phyloP scores from a whole-genome alignment of 2,797 vertebrate genomes.

The Malacoraja senta region DNA sequence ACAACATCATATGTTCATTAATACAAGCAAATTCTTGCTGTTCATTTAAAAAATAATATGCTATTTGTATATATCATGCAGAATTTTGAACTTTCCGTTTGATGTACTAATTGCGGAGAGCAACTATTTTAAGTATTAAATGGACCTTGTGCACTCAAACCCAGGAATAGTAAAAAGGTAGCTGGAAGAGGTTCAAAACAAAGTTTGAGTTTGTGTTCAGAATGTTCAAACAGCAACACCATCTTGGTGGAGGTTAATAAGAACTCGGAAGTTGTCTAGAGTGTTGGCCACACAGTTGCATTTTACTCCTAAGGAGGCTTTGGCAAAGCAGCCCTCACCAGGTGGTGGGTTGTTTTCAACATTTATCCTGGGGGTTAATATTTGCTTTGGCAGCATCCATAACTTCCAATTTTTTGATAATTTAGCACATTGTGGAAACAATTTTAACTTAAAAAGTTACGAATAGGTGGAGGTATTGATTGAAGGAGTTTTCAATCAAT shows the following conservation, averaged over 20 bases:
- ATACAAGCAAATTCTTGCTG: neutral
- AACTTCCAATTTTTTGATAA: neutral
- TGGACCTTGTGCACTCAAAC: neutral
- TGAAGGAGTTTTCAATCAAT: no score
- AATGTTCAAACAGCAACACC: neutral
- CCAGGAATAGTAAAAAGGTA: neutral
- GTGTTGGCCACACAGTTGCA: neutral
- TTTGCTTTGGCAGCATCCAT: neutral
- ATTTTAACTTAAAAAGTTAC: neutral
- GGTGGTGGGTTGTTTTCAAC: neutral
- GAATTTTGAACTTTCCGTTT: no score
- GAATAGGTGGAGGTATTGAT: neutral
- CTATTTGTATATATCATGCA: neutral
- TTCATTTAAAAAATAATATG: constrained; percentile 9
- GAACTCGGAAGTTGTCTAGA: neutral
- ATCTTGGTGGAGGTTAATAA: neutral
- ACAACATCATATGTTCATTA: neutral
- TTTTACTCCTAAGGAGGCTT: neutral
- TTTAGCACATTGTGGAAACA: neutral
- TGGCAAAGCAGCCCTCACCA: neutral
- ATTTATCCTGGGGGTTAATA: neutral
- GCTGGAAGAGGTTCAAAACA: neutral
- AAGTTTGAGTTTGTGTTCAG: neutral
- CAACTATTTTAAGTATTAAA: neutral
- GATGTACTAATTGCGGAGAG: no score